These are phyloP conservation scores for Perca schrenkii DNA, from an alignment of 2,113 vertebrate genomes.

Conservation along the genomic window DNA sequence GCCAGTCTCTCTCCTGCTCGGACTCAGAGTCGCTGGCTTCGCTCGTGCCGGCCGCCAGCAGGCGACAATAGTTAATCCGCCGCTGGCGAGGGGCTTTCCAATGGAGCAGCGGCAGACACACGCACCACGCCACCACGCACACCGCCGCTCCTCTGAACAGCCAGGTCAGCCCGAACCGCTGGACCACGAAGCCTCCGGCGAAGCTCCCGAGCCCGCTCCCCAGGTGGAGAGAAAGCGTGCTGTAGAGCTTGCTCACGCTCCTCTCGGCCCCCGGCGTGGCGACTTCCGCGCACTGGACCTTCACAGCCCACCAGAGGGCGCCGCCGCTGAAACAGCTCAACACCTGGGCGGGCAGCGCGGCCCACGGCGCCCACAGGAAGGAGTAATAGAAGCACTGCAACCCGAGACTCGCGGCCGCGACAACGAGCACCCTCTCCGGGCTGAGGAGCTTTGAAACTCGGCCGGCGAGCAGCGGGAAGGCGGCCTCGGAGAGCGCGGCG, in stretches of 20 bases:
- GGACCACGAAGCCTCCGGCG: conserved; percentile 82
- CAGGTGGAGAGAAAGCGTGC: conserved; percentile 72
- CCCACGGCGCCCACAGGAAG: conserved; percentile 88
- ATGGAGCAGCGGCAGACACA: conserved; percentile 82
- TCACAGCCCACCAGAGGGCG: conserved; percentile 88
- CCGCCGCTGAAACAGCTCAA: conserved; percentile 84
- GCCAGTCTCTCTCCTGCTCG: conserved; percentile 90
- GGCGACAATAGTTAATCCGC: conserved; percentile 90
- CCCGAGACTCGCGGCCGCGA: conserved; percentile 76
- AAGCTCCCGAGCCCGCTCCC: conserved; percentile 88
- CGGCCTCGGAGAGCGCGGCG: conserved; percentile 83
- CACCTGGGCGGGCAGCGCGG: conserved; percentile 83
- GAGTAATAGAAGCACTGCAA: conserved; percentile 90
- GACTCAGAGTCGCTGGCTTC: conserved; percentile 90
- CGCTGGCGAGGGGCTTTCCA: conserved; percentile 86
- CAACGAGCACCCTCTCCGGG: conserved; percentile 66
- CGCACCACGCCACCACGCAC: conserved; percentile 84
- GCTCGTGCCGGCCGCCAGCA: conserved; percentile 86
- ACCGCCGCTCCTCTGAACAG: conserved; percentile 81
- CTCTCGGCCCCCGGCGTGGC: conserved; percentile 85
- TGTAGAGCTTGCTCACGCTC: conserved; percentile 82
- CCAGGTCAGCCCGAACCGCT: conserved; percentile 75
- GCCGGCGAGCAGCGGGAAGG: conserved; percentile 78
- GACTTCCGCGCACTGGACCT: conserved; percentile 78
- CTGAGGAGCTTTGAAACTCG: conserved; percentile 80